Conservation (phyloP, 2,888 invertebrate genomes). For the Agrotis clavis region DNA sequence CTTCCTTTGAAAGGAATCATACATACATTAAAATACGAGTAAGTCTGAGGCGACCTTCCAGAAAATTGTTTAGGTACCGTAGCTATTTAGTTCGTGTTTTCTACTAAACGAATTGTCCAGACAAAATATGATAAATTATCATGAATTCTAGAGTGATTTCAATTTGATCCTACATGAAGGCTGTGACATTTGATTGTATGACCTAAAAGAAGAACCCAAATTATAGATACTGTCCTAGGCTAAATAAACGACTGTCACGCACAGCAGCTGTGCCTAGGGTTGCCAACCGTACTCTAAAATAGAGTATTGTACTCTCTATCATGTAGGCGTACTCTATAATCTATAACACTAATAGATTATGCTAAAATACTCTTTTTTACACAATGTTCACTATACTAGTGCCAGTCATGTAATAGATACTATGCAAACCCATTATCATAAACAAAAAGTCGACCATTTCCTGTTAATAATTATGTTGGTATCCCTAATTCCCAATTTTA, state of each 20-base stretch:
- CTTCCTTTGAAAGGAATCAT: constrained; percentile 6
- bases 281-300: too few species aligned
- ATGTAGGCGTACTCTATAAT: too few species aligned
- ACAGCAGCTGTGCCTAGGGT: constrained; percentile 7
- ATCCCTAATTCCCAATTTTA: too few species aligned
- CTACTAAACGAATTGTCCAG: background rate
- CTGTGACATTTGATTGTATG: background rate
- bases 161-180: background rate
- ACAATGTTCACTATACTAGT: too few species aligned
- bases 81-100: background rate
- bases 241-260: constrained; percentile 12
- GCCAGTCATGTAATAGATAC: too few species aligned
- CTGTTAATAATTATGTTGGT: too few species aligned
- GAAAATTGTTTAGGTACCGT: background rate
- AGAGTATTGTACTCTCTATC: too few species aligned
- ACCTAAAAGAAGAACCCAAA: background rate
- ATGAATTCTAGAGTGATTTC: background rate
- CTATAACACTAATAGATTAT: too few species aligned
- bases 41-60: background rate
- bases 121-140: background rate
- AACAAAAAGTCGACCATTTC: too few species aligned
- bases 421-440: too few species aligned
- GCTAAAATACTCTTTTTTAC: too few species aligned
- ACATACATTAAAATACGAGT: constrained; percentile 1
- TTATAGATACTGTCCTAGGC: background rate